Evolutionary conservation across 2,797 vertebrate species (phyloP).

Genomic region (Rhinella marina): DNA sequence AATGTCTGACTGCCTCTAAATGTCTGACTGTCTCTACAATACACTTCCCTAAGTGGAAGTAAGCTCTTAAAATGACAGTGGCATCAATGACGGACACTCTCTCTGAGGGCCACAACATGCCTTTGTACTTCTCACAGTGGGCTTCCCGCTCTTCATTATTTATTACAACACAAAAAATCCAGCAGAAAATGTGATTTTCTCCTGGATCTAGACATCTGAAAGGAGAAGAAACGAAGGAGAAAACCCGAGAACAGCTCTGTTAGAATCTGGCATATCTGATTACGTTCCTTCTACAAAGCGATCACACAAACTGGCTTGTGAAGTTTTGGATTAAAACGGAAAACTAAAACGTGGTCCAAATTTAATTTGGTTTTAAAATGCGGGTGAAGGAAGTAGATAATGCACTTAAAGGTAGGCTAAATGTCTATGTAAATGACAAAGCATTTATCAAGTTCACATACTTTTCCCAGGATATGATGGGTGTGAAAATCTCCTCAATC

Average conservation of each 20-base stretch:
- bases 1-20: neutral
- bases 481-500: neutral
- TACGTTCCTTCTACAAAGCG: conserved; percentile 36
- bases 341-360: neutral
- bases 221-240: conserved; percentile 7
- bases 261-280: conserved; percentile 42
- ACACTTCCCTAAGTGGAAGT: conserved; percentile 14
- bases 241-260: conserved; percentile 36
- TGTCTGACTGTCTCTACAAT: neutral
- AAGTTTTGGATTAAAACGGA: neutral
- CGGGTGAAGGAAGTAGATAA: neutral
- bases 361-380: conserved; percentile 3
- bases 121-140: conserved; percentile 54
- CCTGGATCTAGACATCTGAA: conserved; percentile 48
- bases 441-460: too few species aligned
- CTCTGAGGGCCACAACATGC: conserved; percentile 42
- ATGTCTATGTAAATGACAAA: neutral
- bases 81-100: conserved; percentile 27
- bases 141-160: conserved; percentile 46
- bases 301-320: conserved; percentile 15
- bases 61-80: conserved; percentile 25
- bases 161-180: conserved; percentile 44
- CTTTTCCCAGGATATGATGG: neutral
- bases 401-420: neutral
- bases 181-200: conserved; percentile 60